phyloP scores from a whole-genome alignment of 2,113 vertebrate genomes.

The Megaceryle torquata region DNA sequence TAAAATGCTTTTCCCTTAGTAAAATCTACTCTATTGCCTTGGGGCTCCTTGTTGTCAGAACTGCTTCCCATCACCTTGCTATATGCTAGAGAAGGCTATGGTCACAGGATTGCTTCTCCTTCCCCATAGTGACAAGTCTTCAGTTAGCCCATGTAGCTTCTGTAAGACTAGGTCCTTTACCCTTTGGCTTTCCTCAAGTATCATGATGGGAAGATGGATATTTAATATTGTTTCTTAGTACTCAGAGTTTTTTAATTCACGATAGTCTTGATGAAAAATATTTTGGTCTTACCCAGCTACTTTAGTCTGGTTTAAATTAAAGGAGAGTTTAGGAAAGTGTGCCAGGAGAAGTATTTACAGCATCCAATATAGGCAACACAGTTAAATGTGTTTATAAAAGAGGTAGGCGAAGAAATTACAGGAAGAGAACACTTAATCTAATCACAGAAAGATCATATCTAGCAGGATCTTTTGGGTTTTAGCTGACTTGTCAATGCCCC shows the following conservation, averaged over 20 bases:
- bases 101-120: neutral
- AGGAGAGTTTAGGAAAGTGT: neutral
- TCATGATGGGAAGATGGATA: neutral
- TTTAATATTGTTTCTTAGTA: neutral
- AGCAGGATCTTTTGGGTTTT: neutral
- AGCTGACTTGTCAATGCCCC: neutral
- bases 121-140: neutral
- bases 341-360: constrained; percentile 29
- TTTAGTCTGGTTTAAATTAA: constrained; percentile 47
- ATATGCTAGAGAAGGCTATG: neutral
- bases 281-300: constrained; percentile 11
- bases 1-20: neutral
- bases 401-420: neutral
- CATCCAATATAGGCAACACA: constrained; percentile 3
- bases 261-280: neutral
- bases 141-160: neutral
- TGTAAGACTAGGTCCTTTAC: neutral
- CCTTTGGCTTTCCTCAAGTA: neutral
- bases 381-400: constrained; percentile 45
- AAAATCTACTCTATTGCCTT: neutral
- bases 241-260: neutral
- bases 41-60: neutral
- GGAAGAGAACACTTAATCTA: constrained; percentile 57
- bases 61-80: neutral
- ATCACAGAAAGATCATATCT: neutral